phyloP scores from a whole-genome alignment of 1,140 invertebrate genomes.

The Rhizoglyphus robini region DNA sequence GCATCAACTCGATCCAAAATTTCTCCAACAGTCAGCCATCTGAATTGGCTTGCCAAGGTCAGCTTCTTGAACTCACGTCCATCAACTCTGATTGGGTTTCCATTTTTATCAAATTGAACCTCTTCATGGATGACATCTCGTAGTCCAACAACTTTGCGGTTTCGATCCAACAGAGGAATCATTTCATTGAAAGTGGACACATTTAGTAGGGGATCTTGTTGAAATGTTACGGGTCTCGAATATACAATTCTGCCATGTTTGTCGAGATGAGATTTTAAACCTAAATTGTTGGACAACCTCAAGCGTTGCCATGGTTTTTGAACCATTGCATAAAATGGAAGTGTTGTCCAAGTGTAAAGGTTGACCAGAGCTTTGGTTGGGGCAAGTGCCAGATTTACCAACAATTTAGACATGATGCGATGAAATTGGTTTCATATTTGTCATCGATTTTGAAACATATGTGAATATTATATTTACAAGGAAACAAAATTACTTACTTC shows the following conservation, averaged over 20 bases:
- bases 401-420: conserved; percentile 12
- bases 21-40: conserved; percentile 72
- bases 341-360: conserved; percentile 40
- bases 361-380: neutral
- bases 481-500: too few species aligned
- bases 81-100: neutral
- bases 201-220: too few species aligned
- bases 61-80: neutral
- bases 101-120: neutral
- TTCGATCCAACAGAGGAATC: neutral
- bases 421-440: too few species aligned
- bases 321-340: conserved; percentile 69
- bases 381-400: neutral
- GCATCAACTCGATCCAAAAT: conserved; percentile 55
- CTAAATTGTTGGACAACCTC: neutral
- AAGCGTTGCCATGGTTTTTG: conserved; percentile 62
- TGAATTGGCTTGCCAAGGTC: conserved; percentile 42
- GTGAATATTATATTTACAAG: too few species aligned
- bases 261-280: neutral
- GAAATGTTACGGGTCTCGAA: neutral
- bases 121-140: conserved; percentile 14
- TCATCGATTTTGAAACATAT: too few species aligned
- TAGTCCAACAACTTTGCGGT: neutral
- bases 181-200: neutral
- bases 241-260: neutral